These are phyloP conservation scores for Subacronicta megacephala DNA, from an alignment of 2,888 invertebrate species.

Conservation along the genomic window DNA sequence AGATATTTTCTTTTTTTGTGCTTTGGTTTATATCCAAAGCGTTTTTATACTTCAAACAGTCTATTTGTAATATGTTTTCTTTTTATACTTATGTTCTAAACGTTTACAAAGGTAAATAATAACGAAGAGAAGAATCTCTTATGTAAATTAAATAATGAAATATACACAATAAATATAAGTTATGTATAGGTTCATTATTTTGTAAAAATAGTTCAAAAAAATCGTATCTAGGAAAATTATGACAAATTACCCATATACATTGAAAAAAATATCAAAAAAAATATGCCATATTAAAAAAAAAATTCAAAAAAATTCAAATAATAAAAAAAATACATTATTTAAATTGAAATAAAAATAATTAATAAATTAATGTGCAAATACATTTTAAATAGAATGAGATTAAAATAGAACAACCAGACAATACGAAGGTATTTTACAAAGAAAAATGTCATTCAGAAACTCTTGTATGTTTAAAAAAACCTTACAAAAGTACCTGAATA, in stretches of 20 bases:
- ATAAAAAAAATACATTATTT: not conserved
- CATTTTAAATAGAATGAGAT: not conserved
- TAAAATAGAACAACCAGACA: constrained; percentile 15
- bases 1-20: constrained; percentile 47
- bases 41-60: constrained; percentile 48
- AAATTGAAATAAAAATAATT: not conserved
- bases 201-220: no score
- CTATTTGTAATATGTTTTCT: constrained; percentile 39
- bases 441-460: constrained; percentile 35
- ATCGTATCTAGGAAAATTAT: not conserved
- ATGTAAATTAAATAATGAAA: no score
- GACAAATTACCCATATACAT: not conserved
- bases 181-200: no score
- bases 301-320: not conserved
- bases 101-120: constrained; percentile 7
- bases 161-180: no score
- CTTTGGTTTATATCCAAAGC: constrained; percentile 38
- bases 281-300: not conserved
- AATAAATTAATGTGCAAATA: constrained; percentile 3
- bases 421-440: constrained; percentile 3
- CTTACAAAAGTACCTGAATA: constrained; percentile 50
- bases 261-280: not conserved
- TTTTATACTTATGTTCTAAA: constrained; percentile 21
- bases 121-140: not conserved
- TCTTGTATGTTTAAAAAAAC: constrained; percentile 33